Base-by-base conservation (phyloP, 2,888 invertebrate genomes). In the Chrysolina oricalcia region DNA sequence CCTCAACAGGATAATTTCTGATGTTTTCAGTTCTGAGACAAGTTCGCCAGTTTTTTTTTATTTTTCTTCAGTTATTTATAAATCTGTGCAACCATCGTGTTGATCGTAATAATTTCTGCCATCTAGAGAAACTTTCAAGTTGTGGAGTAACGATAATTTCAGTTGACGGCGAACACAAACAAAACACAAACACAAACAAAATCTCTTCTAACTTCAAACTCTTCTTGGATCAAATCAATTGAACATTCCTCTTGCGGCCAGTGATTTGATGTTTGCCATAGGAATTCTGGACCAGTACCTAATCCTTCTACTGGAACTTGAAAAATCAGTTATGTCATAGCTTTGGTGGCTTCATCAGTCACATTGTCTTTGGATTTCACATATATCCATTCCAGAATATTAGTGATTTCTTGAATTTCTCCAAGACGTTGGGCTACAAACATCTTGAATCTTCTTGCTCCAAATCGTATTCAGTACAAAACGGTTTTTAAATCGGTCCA, bases 371-470 rank as follows among this genome's bases (percentile, higher is more conserved):
- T 48, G 4, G 72, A 72, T 4, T 56, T 11, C 5, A 77, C 65
- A 41, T 74, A 74, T 17, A 27, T 19, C 72, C 74, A 71, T 23
- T 72, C 41, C 11, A n/a, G 8, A 56, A 62, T 11, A 15, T 72
- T 65, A 13, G 72, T 46, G 21, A 72, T 17, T 65, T 69, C 56
- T n/a, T n/a, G n/a, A n/a, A n/a, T n/a, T n/a, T n/a, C n/a, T n/a
- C n/a, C n/a, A n/a, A n/a, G n/a, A n/a, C 59, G 50, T 53, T 77
- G 50, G 2, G 71, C 64, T n/a, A 77, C 74, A 59, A 74, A 77
- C 11, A 64, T 17, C 64, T 74, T 68, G 17, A 67, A 72, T 17
- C 64, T n/a, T n/a, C 59, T 50, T n/a, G 72, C 63, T 56, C 72
- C 74, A 10, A 68, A 65, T 17, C 27, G 15, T 40, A 75, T 23